Evolutionary conservation across 2,113 vertebrate genomes (phyloP).

Genomic region (Pterophyllum scalare): DNA sequence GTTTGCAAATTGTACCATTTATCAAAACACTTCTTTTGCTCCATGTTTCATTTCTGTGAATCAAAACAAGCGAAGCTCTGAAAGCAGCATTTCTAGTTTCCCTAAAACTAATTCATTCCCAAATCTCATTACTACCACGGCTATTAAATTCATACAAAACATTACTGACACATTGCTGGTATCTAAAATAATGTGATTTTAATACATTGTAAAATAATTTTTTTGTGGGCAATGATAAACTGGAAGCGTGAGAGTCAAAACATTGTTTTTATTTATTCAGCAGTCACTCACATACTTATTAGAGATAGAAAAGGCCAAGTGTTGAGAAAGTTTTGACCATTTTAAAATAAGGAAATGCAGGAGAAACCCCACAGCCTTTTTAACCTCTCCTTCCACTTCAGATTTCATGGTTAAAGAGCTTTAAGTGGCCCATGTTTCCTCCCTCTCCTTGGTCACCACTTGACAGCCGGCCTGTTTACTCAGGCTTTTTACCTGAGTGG

Average conservation of each 20-base stretch:
- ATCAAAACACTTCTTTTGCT: neutral
- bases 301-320: neutral
- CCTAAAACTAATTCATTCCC: slow-evolving; percentile 42
- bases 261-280: slow-evolving; percentile 9
- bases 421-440: neutral
- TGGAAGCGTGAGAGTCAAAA: slow-evolving; percentile 4
- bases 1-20: neutral
- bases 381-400: slow-evolving; percentile 11
- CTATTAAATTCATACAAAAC: slow-evolving; percentile 29
- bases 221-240: neutral
- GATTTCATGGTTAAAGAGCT: slow-evolving; percentile 30
- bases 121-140: slow-evolving; percentile 24
- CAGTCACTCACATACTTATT: neutral
- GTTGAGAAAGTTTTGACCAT: neutral
- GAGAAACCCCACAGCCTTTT: slow-evolving; percentile 1
- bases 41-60: neutral
- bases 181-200: slow-evolving; percentile 33
- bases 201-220: neutral
- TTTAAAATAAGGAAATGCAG: neutral
- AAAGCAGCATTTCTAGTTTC: neutral
- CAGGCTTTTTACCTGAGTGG: slow-evolving; percentile 59
- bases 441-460: neutral
- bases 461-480: slow-evolving; percentile 49
- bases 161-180: neutral
- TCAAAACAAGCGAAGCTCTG: neutral